Evolutionary conservation across 2,797 vertebrate species (phyloP).

Genomic region (Arrhamphus sclerolepis): DNA sequence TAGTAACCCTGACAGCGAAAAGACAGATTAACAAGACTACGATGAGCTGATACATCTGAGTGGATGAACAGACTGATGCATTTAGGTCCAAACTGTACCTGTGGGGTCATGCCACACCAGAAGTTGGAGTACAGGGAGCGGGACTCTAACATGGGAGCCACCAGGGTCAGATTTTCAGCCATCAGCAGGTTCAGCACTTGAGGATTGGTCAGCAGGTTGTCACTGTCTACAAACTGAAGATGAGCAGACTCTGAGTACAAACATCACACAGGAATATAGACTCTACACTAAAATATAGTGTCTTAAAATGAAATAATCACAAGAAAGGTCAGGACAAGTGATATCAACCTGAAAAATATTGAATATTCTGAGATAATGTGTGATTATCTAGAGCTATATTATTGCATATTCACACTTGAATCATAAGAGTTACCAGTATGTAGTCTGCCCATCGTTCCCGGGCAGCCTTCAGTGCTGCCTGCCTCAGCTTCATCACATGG

Average conservation of each 20-base stretch:
- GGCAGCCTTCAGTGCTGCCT: constrained; percentile 90
- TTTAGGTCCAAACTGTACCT: constrained; percentile 77
- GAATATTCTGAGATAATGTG: background rate
- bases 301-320: background rate
- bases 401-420: background rate
- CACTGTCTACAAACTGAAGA: constrained; percentile 89
- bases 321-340: background rate
- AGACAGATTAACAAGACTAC: background rate
- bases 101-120: constrained; percentile 97
- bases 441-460: constrained; percentile 95
- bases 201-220: constrained; percentile 95
- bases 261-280: background rate
- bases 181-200: constrained; percentile 89
- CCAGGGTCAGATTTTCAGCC: constrained; percentile 91
- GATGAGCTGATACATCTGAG: constrained; percentile 9
- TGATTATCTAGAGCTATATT: background rate
- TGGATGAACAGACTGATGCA: background rate
- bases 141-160: constrained; percentile 95
- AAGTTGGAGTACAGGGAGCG: constrained; percentile 96
- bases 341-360: background rate
- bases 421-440: constrained; percentile 83
- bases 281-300: no score
- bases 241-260: background rate
- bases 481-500: constrained; percentile 94
- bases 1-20: constrained; percentile 88